These are phyloP conservation scores for Drosophila emarginata DNA, from an alignment of 2,888 invertebrate species.

Conservation along the genomic window DNA sequence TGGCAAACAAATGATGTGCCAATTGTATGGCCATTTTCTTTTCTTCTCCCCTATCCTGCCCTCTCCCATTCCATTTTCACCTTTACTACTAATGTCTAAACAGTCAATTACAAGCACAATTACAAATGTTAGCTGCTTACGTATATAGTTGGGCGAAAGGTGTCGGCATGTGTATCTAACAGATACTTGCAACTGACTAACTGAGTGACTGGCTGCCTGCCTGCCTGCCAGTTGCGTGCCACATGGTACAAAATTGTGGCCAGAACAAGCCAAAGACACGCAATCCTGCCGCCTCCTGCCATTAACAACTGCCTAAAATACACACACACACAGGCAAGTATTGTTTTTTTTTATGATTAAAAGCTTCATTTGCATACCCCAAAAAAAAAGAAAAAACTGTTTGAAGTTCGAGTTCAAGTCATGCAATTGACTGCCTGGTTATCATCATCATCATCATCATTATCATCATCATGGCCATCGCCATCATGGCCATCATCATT, in stretches of 20 bases:
- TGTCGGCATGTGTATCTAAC: conserved; percentile 69
- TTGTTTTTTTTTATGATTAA: conserved; percentile 58
- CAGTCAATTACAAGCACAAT: conserved; percentile 63
- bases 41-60: neutral
- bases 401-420: conserved; percentile 50
- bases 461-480: conserved; percentile 40
- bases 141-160: conserved; percentile 39
- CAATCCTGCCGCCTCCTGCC: conserved; percentile 55
- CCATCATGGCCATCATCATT: conserved; percentile 30
- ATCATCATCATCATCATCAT: conserved; percentile 43
- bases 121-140: conserved; percentile 40
- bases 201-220: neutral
- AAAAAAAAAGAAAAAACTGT: conserved; percentile 14
- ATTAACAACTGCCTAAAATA: conserved; percentile 74
- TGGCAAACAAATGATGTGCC: conserved; percentile 64
- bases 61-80: neutral
- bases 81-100: conserved; percentile 19
- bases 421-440: conserved; percentile 33
- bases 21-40: conserved; percentile 55
- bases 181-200: conserved; percentile 42
- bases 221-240: conserved; percentile 57
- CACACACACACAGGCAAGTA: conserved; percentile 51
- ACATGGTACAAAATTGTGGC: conserved; percentile 44
- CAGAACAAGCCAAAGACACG: conserved; percentile 61
- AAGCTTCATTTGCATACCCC: conserved; percentile 58